These are phyloP conservation scores for Iphiclides podalirius DNA, from an alignment of 2,888 invertebrate genomes.

Conservation along the genomic window DNA sequence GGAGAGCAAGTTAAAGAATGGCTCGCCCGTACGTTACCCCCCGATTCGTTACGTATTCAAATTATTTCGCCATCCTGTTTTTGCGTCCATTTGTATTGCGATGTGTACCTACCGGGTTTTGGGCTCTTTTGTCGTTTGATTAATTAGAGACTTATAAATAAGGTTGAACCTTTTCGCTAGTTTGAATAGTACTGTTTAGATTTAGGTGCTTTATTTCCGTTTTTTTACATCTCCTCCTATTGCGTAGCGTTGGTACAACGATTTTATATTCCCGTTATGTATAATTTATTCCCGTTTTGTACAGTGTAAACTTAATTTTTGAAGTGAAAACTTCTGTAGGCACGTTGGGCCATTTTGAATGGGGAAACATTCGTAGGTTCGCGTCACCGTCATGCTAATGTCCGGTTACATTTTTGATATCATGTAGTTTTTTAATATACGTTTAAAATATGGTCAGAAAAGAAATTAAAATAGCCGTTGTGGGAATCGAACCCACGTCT, in stretches of 20 bases:
- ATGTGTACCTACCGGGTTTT: slow-evolving; percentile 51
- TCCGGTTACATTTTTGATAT: too few relatives aligned
- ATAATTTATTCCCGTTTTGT: not conserved
- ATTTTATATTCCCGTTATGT: not conserved
- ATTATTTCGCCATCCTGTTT: slow-evolving; percentile 74
- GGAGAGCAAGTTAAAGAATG: slow-evolving; percentile 75
- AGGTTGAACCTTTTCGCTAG: slow-evolving; percentile 25
- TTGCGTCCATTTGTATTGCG: slow-evolving; percentile 64
- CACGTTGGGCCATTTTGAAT: too few relatives aligned
- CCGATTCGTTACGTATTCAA: slow-evolving; percentile 78
- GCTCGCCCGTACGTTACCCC: slow-evolving; percentile 69
- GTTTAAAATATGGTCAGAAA: too few relatives aligned
- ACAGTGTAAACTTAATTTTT: not conserved
- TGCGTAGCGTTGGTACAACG: not conserved
- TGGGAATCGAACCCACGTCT: too few relatives aligned
- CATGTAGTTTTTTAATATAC: too few relatives aligned
- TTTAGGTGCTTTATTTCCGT: slow-evolving; percentile 11
- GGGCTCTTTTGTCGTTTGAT: slow-evolving; percentile 53
- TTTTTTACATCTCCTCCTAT: not conserved
- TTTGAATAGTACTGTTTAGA: slow-evolving; percentile 25
- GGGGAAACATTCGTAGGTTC: too few relatives aligned
- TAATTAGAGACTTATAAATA: slow-evolving; percentile 48
- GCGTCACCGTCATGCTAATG: too few relatives aligned
- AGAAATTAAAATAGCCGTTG: too few relatives aligned
- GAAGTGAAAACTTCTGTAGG: too few relatives aligned